Evolutionary conservation across 2,888 invertebrate genomes (phyloP).

Genomic region (Nomada ruficornis): DNA sequence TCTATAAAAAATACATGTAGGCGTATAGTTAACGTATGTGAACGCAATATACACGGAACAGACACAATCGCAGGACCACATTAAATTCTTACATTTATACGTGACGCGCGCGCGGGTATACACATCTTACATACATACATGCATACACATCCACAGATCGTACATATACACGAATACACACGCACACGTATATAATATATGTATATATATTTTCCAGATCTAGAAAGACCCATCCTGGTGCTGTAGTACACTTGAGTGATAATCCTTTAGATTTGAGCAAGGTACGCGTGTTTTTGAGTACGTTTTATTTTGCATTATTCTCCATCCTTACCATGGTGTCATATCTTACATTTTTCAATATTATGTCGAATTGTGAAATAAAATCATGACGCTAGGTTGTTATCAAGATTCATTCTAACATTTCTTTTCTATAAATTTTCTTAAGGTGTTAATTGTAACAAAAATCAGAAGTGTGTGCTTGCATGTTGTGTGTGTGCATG

Average conservation of each 20-base stretch:
- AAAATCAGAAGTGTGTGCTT: constrained; percentile 67
- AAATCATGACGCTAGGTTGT: constrained; percentile 43
- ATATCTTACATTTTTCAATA: constrained; percentile 56
- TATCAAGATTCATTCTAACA: constrained; percentile 41
- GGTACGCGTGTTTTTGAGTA: constrained; percentile 86
- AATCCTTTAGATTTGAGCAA: constrained; percentile 98
- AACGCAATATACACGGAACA: constrained; percentile 5
- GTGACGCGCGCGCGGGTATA: neutral
- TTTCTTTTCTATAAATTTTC: constrained; percentile 33
- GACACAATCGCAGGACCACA: neutral
- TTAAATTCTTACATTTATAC: neutral
- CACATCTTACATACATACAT: neutral
- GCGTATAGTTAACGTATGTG: constrained; percentile 35
- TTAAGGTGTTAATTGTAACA: constrained; percentile 53
- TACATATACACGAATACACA: constrained; percentile 16
- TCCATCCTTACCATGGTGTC: constrained; percentile 71
- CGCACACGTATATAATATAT: constrained; percentile 61
- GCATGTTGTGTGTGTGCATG: constrained; percentile 75
- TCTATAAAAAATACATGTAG: constrained; percentile 37
- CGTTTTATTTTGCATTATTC: constrained; percentile 75
- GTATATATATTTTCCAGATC: constrained; percentile 88
- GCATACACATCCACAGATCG: constrained; percentile 18
- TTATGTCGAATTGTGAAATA: constrained; percentile 24
- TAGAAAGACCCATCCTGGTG: constrained; percentile 97
- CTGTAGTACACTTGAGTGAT: constrained; percentile 98